These are phyloP conservation scores for Hestina assimilis DNA, from an alignment of 1,140 invertebrate species.

Conservation along the genomic window DNA sequence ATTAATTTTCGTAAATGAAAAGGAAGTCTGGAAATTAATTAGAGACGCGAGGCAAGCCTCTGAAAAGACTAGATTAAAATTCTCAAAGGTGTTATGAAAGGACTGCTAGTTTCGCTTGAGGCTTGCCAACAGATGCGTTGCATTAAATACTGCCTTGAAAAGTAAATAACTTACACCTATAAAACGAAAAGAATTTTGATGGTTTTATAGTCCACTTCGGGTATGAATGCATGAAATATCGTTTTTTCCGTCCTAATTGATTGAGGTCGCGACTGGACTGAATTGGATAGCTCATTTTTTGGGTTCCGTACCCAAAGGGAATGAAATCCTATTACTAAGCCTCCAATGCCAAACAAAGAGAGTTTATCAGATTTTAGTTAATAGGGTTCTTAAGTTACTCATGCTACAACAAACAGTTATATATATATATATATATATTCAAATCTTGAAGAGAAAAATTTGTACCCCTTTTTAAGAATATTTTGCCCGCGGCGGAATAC, in stretches of 20 bases:
- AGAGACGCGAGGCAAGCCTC: constrained; percentile 5
- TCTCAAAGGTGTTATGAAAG: constrained; percentile 14
- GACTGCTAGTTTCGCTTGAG: constrained; percentile 1
- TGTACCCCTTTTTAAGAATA: no score
- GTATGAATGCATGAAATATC: constrained; percentile 11
- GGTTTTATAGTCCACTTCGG: constrained; percentile 8
- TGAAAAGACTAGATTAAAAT: constrained; percentile 15
- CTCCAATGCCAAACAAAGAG: no score
- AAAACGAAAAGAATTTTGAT: background rate
- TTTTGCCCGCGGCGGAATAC: no score
- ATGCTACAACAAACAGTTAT: no score
- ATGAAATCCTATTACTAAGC: no score
- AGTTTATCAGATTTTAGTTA: no score
- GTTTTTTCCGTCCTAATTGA: constrained; percentile 11
- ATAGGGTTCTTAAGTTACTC: no score
- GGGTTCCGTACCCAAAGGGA: no score
- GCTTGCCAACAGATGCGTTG: background rate
- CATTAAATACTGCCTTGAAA: background rate
- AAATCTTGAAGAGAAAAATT: no score
- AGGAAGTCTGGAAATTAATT: constrained; percentile 23
- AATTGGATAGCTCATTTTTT: background rate
- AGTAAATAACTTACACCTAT: background rate
- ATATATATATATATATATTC: no score
- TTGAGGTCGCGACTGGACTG: constrained; percentile 11
- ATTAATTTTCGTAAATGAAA: constrained; percentile 24